phyloP scores from a whole-genome alignment of 2,888 invertebrate species.

The Drosophila mimetica region DNA sequence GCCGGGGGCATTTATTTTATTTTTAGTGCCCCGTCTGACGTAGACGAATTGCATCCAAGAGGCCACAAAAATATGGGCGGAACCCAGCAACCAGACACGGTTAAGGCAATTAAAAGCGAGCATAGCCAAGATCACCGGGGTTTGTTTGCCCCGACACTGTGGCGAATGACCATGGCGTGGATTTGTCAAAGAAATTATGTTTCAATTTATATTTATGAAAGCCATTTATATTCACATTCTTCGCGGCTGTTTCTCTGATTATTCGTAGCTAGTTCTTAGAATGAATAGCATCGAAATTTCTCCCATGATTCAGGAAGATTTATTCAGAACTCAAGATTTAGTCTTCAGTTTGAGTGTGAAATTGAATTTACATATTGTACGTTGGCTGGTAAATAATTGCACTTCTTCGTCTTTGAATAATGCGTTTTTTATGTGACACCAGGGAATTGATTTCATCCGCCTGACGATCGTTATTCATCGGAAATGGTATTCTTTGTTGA shows the following conservation, averaged over 20 bases:
- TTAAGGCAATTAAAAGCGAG: conserved; percentile 64
- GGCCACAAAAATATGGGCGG: conserved; percentile 55
- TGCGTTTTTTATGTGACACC: not conserved
- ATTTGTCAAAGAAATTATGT: conserved; percentile 37
- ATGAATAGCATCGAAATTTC: conserved; percentile 20
- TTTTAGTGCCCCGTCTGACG: conserved; percentile 55
- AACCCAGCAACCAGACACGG: conserved; percentile 37
- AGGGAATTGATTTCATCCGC: not conserved
- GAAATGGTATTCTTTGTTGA: conserved; percentile 5
- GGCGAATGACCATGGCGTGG: conserved; percentile 16
- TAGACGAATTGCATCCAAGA: conserved; percentile 71
- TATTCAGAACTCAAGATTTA: conserved; percentile 12
- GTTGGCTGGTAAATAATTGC: conserved; percentile 17
- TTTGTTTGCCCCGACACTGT: conserved; percentile 7
- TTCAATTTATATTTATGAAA: conserved; percentile 36
- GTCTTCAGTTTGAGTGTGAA: conserved; percentile 7
- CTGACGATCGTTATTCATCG: conserved; percentile 10
- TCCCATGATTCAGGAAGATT: conserved; percentile 17
- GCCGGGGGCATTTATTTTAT: conserved; percentile 43
- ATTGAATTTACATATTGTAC: conserved; percentile 7
- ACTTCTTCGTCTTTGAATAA: conserved; percentile 7
- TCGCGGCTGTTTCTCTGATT: conserved; percentile 5
- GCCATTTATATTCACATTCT: conserved; percentile 31
- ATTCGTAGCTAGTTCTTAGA: conserved; percentile 20
- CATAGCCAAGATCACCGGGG: conserved; percentile 3